A percentile compares a stretch with the other conserved stretches of the same genome.
Conservation (phyloP, 2,888 invertebrate genomes). For the Drosophila eohydei region DNA sequence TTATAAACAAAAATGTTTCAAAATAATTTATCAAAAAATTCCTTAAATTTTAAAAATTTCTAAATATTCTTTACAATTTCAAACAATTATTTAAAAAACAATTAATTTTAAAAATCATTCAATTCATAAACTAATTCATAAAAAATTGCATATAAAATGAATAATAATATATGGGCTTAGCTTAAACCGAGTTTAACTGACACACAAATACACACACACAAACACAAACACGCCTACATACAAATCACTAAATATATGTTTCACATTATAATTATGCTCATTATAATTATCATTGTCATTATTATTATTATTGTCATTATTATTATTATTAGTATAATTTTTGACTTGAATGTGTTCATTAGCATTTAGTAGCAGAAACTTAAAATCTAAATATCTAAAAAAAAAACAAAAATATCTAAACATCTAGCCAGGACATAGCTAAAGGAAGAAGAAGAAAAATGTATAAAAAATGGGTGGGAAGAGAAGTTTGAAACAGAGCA, state of each 20-base stretch:
- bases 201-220: constrained; percentile 31
- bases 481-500: constrained; percentile 46
- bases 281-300: constrained; percentile 30
- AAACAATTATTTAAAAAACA: neutral
- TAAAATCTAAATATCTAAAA: constrained; percentile 16
- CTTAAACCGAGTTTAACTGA: constrained; percentile 77
- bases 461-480: constrained; percentile 23
- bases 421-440: constrained; percentile 43
- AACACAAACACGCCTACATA: constrained; percentile 17
- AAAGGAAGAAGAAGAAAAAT: constrained; percentile 37
- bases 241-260: constrained; percentile 12
- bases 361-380: constrained; percentile 77
- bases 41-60: neutral
- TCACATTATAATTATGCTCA: constrained; percentile 31
- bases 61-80: neutral
- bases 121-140: neutral
- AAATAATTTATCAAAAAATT: neutral
- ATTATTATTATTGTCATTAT: constrained; percentile 34
- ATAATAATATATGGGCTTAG: constrained; percentile 65
- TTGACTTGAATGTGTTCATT: constrained; percentile 83
- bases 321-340: constrained; percentile 57
- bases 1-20: too few species aligned
- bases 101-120: neutral
- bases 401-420: neutral
- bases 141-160: constrained; percentile 25